Percentiles rank a stretch among this genome's conserved stretches.
These are phyloP conservation scores for Cinclus cinclus DNA, from an alignment of 2,113 vertebrate species.

Conservation along the genomic window DNA sequence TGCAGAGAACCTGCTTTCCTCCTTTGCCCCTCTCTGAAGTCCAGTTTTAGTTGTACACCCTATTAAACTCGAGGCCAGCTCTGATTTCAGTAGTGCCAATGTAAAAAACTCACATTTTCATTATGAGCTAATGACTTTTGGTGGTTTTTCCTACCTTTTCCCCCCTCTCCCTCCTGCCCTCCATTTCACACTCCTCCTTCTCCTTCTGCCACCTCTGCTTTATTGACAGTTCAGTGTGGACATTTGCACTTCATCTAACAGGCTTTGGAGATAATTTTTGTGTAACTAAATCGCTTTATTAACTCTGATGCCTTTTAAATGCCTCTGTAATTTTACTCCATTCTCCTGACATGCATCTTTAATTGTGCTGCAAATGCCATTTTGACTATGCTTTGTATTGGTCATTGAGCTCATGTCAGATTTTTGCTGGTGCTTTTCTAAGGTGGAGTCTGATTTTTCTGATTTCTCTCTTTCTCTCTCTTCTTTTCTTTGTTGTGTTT, in stretches of 20 bases:
- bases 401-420: neutral
- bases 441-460: constrained; percentile 18
- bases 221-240: neutral
- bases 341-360: neutral
- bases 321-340: neutral
- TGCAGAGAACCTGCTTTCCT: neutral
- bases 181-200: neutral
- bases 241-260: neutral
- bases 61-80: neutral
- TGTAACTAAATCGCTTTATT: constrained; percentile 18
- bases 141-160: neutral
- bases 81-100: neutral
- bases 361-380: constrained; percentile 35
- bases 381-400: neutral
- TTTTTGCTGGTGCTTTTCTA: neutral
- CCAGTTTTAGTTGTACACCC: neutral
- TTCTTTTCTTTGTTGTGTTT: neutral
- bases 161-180: neutral
- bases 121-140: neutral
- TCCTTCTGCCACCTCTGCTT: neutral
- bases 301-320: neutral
- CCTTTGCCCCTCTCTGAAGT: neutral
- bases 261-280: neutral
- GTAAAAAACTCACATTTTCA: neutral
- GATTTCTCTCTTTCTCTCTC: neutral